A percentile compares a stretch with the other conserved stretches of the same genome.
Evolutionary conservation across 2,113 vertebrate species (phyloP).

Genomic region (Oreotrochilus melanogaster): DNA sequence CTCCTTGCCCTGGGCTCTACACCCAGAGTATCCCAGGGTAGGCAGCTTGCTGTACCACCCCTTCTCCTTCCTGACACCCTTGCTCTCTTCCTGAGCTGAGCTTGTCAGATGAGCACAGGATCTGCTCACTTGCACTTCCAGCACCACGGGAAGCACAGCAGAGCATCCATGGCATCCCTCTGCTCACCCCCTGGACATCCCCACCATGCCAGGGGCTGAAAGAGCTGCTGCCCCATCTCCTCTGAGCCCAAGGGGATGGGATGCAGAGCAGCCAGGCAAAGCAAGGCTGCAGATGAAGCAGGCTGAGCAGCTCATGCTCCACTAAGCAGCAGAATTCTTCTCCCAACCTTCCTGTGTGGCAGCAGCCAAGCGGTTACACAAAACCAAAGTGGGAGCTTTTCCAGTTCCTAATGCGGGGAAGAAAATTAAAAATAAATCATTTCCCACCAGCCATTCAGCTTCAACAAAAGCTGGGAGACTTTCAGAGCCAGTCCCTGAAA

Average conservation of each 20-base stretch:
- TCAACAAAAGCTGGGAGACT: slow-evolving; percentile 58
- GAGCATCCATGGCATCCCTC: fast-evolving
- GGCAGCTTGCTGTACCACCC: not conserved
- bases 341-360: slow-evolving; percentile 9
- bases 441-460: slow-evolving; percentile 68
- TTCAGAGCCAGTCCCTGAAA: slow-evolving; percentile 58
- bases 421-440: slow-evolving; percentile 70
- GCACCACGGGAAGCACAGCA: not conserved
- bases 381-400: slow-evolving; percentile 60
- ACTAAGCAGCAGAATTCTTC: slow-evolving; percentile 3
- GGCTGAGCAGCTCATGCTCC: not conserved
- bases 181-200: not conserved
- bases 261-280: not conserved
- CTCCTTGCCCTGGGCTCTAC: not conserved
- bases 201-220: not conserved
- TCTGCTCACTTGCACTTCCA: not conserved
- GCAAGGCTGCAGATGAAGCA: not conserved
- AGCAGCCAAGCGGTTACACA: slow-evolving; percentile 63
- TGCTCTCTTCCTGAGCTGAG: not conserved
- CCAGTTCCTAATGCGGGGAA: slow-evolving; percentile 45
- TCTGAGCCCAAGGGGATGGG: fast-evolving
- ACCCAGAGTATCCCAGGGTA: not conserved
- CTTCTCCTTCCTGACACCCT: not conserved
- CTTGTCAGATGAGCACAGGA: not conserved
- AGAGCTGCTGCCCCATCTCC: not conserved